These are phyloP conservation scores for Naja naja DNA, from an alignment of 2,113 vertebrate species.

Conservation along the genomic window DNA sequence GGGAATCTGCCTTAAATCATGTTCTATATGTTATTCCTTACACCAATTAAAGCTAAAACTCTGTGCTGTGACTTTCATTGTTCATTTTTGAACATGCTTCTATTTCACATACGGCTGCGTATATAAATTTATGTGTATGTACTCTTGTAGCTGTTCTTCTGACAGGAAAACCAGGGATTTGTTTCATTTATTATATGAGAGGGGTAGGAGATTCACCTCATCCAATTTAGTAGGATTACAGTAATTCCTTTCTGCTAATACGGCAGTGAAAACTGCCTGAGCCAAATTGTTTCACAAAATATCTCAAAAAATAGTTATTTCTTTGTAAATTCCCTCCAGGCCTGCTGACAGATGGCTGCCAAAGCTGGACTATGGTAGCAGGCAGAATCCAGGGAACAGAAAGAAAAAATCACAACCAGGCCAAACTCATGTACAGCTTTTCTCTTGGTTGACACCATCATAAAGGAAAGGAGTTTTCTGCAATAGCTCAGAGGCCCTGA, in stretches of 20 bases:
- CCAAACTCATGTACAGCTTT: not conserved
- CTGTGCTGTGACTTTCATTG: not conserved
- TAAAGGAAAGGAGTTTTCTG: not conserved
- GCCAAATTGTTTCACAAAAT: not conserved
- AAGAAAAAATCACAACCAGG: not conserved
- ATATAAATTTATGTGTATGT: not conserved
- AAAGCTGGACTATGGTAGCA: not conserved
- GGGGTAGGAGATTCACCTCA: not conserved
- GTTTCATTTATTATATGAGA: not conserved
- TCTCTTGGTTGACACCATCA: not conserved
- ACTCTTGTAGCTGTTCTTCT: not conserved
- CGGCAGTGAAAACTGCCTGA: not conserved
- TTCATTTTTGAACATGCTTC: not conserved
- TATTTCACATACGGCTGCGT: not conserved
- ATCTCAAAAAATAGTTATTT: not conserved
- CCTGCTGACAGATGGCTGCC: not conserved
- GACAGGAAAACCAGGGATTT: not conserved
- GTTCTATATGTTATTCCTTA: not conserved
- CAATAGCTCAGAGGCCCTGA: not conserved
- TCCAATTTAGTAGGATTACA: not conserved
- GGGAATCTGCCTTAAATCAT: not conserved
- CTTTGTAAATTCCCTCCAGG: not conserved
- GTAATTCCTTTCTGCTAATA: not conserved
- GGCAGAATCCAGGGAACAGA: not conserved
- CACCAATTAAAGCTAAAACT: not conserved